These are phyloP conservation scores for Muscidifurax raptorellus DNA, from an alignment of 1,140 invertebrate species.

Conservation along the genomic window DNA sequence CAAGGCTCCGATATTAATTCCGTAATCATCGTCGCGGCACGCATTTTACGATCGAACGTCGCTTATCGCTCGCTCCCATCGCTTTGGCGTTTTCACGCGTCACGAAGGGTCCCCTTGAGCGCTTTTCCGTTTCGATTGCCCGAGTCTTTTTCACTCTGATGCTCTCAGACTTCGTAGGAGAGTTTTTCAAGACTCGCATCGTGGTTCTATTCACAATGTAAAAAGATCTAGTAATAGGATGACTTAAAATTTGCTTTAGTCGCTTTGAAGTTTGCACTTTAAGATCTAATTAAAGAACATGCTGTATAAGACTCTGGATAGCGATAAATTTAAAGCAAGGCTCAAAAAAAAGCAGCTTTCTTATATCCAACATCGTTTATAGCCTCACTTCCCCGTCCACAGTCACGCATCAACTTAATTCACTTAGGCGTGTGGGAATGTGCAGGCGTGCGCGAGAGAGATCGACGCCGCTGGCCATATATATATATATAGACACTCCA, in stretches of 20 bases:
- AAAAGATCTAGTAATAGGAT: no score
- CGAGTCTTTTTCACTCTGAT: not conserved
- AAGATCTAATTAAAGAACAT: no score
- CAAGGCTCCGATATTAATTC: conserved; percentile 15
- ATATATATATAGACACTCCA: not conserved
- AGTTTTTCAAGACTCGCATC: not conserved
- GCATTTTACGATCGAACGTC: not conserved
- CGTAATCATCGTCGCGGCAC: not conserved
- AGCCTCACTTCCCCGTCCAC: not conserved
- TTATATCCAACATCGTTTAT: not conserved
- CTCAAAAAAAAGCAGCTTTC: no score
- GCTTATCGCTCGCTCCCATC: not conserved
- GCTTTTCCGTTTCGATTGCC: not conserved
- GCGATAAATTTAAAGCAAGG: not conserved
- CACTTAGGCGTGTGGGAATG: not conserved
- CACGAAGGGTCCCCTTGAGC: not conserved
- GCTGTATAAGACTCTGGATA: not conserved
- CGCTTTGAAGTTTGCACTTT: no score
- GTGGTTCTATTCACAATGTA: no score
- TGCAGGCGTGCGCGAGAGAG: not conserved
- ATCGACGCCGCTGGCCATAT: not conserved
- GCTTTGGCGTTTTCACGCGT: not conserved
- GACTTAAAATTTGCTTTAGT: no score
- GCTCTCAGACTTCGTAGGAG: not conserved
- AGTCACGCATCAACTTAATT: not conserved